Conservation (phyloP, 2,113 vertebrate species). For the Oreochromis spilurus region DNA sequence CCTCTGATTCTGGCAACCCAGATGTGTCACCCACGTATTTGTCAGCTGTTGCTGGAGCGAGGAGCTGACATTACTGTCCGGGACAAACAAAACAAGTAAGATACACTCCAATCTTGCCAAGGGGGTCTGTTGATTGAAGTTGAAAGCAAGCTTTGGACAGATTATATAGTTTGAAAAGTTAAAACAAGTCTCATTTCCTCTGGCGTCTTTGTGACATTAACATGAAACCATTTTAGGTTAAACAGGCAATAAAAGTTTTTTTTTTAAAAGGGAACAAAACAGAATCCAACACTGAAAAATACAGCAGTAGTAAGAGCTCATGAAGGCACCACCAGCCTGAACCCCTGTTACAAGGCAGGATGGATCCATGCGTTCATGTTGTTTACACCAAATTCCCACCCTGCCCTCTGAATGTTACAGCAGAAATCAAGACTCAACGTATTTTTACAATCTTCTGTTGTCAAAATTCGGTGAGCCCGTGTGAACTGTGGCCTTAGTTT, state of each 20-base stretch:
- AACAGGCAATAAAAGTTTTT: not conserved
- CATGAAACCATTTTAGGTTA: not conserved
- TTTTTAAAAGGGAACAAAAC: not conserved
- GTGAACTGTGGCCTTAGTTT: no score
- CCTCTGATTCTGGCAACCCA: slow-evolving; percentile 93
- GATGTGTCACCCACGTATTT: slow-evolving; percentile 89
- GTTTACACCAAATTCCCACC: not conserved
- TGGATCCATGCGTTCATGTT: not conserved
- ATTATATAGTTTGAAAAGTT: not conserved
- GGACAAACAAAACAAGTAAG: slow-evolving; percentile 94
- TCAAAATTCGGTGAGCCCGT: no score
- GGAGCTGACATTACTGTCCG: slow-evolving; percentile 83
- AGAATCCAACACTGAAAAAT: not conserved
- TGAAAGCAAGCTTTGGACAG: not conserved
- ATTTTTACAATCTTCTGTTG: no score
- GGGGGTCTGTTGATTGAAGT: not conserved
- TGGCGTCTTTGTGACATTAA: not conserved
- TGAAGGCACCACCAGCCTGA: not conserved
- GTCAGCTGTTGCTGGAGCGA: slow-evolving; percentile 87
- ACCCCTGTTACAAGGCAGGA: not conserved
- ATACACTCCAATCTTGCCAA: not conserved
- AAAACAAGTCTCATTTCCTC: not conserved
- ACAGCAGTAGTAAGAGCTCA: not conserved
- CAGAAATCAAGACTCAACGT: no score
- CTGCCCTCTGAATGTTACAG: not conserved